Evolutionary conservation across 1,140 invertebrate species (phyloP), one percentile per base, ranked within the genome.

Genomic region (Lineus longissimus): DNA sequence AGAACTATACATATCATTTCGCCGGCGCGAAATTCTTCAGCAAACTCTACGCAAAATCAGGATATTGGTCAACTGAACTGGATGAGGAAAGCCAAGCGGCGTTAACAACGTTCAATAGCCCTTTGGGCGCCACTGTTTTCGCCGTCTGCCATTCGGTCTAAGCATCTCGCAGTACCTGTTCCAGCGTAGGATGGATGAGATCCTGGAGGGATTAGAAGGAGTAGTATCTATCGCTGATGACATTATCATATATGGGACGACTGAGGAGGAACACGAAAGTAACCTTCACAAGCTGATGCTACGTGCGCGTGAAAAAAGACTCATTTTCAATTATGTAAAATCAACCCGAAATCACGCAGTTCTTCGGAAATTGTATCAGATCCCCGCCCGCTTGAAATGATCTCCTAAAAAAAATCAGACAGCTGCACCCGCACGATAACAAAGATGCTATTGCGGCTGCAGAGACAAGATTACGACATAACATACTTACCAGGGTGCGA

Each of bases 181-280:
- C 65, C 73, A 80, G 41, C 58, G 64, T 58, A 31, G 60, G 25
- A 77, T 79, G 67, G 62, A 66, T 30, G 60, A 77, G 61, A 74
- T 79, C 43, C 67, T 81, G 54, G 68, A 75, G 47, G 71, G 73
- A 22, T 64, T 81, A 7, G 29, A 65, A 43, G 77, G 81, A 23
- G 70, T 76, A 29, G 70, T 72, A n/a, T 64, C 76, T 0, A 80
- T 78, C 57, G 67, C 76, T 17, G 79, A 82, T 68, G 81, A 83
- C 61, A 72, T 80, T 23, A 43, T 79, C 7, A 56, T 82, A 4
- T 73, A 56, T 59, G 79, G 75, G 1, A 57, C 61, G 7, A 62
- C 11, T 22, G 25, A 17, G 51, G 66, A 73, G 23, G 33, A 63
- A 4, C 71, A 75, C 67, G 69, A 73, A 55, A 17, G 23, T n/a